Percentiles rank a stretch among this genome's conserved stretches.
Conservation (phyloP, 2,888 invertebrate genomes). For the Azorinus chamasolen region DNA sequence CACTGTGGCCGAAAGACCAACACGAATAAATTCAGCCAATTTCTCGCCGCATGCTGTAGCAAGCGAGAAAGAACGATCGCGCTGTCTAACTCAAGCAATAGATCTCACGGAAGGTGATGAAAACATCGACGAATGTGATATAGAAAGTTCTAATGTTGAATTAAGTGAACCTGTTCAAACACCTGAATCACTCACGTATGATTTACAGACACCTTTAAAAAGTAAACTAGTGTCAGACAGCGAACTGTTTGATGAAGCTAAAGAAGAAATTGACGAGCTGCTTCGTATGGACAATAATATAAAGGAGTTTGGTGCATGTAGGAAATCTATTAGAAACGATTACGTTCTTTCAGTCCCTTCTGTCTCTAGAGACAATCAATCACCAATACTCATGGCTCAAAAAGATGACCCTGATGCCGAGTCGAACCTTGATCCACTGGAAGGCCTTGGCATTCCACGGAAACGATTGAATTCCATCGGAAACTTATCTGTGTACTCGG, state of each 20-base stretch:
- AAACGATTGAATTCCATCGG: conserved; percentile 43
- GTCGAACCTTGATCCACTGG: conserved; percentile 36
- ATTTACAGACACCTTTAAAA: too few relatives aligned
- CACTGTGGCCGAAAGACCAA: conserved; percentile 26
- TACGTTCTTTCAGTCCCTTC: conserved; percentile 12
- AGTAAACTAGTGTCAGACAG: too few relatives aligned
- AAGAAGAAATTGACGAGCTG: too few relatives aligned
- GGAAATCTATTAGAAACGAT: not conserved
- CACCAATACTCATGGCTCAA: conserved; percentile 10
- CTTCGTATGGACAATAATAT: not conserved
- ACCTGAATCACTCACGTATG: too few relatives aligned
- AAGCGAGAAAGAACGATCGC: not conserved
- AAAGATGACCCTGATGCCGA: not conserved
- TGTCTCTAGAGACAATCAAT: not conserved
- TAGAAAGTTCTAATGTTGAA: too few relatives aligned
- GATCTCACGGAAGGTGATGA: too few relatives aligned
- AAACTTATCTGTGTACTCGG: conserved; percentile 44
- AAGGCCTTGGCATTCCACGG: conserved; percentile 43
- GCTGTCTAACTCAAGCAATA: not conserved
- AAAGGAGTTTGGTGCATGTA: not conserved
- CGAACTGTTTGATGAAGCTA: too few relatives aligned
- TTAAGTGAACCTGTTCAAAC: too few relatives aligned
- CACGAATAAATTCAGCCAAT: conserved; percentile 36
- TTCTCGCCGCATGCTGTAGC: conserved; percentile 32
- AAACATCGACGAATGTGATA: too few relatives aligned